Conservation (phyloP, 2,888 invertebrate species). For the Amphipoea lucens region DNA sequence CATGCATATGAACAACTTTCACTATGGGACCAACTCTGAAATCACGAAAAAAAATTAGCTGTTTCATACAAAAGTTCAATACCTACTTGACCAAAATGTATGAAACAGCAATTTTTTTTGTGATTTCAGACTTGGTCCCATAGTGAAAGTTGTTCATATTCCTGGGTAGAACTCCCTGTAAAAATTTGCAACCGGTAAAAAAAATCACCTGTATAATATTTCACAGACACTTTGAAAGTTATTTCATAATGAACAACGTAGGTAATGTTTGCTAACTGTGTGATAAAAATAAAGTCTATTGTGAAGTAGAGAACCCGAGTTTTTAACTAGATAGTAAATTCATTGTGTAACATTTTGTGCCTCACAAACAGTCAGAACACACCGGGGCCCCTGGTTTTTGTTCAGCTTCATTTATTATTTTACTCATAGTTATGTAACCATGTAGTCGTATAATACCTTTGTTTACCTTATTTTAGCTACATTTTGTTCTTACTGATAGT, state of each 20-base stretch:
- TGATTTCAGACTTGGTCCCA: no score
- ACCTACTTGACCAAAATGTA: no score
- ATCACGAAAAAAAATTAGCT: no score
- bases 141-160: no score
- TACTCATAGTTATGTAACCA: constrained; percentile 4
- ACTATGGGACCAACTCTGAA: no score
- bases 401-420: constrained; percentile 38
- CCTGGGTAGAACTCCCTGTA: no score
- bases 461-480: constrained; percentile 2
- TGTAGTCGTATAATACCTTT: constrained; percentile 20
- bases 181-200: no score
- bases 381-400: constrained; percentile 25
- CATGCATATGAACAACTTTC: no score
- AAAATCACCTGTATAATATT: not conserved
- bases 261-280: constrained; percentile 48
- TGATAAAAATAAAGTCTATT: constrained; percentile 56
- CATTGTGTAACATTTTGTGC: constrained; percentile 51
- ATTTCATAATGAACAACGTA: constrained; percentile 27
- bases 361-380: constrained; percentile 25
- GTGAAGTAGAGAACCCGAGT: constrained; percentile 34
- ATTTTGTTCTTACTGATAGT: not conserved
- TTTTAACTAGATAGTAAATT: constrained; percentile 57
- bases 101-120: no score
- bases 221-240: constrained; percentile 24
- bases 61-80: no score